Evolutionary conservation across 37 sponge, comb jelly and placozoan species (phyloP), one percentile per base, ranked within the genome.

Genomic region (Diacarnus erythraeanus): DNA sequence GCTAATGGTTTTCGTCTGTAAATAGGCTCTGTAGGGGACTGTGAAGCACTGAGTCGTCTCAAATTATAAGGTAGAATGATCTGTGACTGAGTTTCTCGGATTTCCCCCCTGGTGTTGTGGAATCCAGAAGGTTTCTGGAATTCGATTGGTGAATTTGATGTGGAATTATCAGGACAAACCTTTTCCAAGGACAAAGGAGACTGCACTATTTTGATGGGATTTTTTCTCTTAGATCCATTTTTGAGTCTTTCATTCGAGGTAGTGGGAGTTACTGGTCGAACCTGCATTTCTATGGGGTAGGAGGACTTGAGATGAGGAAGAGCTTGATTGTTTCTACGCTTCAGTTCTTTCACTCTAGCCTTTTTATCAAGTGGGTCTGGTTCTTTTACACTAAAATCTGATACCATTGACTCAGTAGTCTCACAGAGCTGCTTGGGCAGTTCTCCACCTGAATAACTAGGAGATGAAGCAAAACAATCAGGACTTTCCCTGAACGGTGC

Each of bases 241-340:
- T 71, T 77, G 42, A 84, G 40, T 2, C 8, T 27, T 4, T 74
- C 64, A 58, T 84, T 56, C 0, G 75, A 70, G 31, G 39, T 40
- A 27, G 36, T 66, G 6, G 85, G 79, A 20, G 37, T 74, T 27
- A 76, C 77, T 77, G 71, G 76, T 35, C 79, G 64, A 35, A 76
- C 67, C 71, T 92, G 93, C 59, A 84, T 67, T 78, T 92, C 93
- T 22, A 92, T 79, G 25, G 93, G 85, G 60, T 92, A 92, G 40
- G 89, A 85, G 23, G 93, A 88, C 37, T 79, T 80, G 34, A 92
- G 75, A 69, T 92, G 93, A 39, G 93, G 89, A 23, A 81, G 82
- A 37, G 59, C 74, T 59, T 38, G 63, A 2, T 81, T 40, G 63
- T 92, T 92, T 22, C 93, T 75, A 27, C 75, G 43, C 70, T 88